Base-by-base conservation (phyloP, 1,140 invertebrate species). In the Heliothis subflexa region DNA sequence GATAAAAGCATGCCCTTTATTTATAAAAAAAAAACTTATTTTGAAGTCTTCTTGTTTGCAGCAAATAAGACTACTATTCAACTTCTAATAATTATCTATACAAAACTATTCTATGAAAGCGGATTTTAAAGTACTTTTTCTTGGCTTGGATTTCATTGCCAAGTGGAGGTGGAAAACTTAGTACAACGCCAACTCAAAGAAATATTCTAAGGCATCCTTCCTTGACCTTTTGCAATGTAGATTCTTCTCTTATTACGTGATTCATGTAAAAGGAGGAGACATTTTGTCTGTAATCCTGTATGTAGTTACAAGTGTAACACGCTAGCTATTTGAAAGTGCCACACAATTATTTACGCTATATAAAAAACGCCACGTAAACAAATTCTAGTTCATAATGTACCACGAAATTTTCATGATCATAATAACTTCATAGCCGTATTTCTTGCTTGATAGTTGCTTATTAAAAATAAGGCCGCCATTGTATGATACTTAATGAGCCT, bases 171-270 rank as follows among this genome's bases (percentile, higher is more conserved):
- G 14, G 62, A 47, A 66, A 47, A 62, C 33, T 66, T 47, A 45
- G 14, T 62, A 66, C 33, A 21, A 66, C 40, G 40, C 62, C 40
- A 66, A 66, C 40, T 66, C 40, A 18, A 40, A 66, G 40, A 66
- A 47, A 66, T 47, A 12, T 66, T 66, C 40, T 47, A 66, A 66
- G 62, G 45, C 40, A 66, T 66, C n/a, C 40, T 47, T 55, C 54
- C 16, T 18, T 66, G 62, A 66, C 33, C 61, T 66, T 66, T 66
- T 16, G 7, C 14, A 64, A 47, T 47, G 40, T 18, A n/a, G 47
- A 47, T 21, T 13, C 55, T 28, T 59, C 10, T 66, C 62, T 66
- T 66, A 47, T 66, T 66, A 66, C 40, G 45, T 47, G 10, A 66
- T 18, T 66, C 11, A 16, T 16, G 16, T 12, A 18, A 66, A 47